Conservation (phyloP, 1,140 invertebrate genomes). For the Caerostris extrusa region DNA sequence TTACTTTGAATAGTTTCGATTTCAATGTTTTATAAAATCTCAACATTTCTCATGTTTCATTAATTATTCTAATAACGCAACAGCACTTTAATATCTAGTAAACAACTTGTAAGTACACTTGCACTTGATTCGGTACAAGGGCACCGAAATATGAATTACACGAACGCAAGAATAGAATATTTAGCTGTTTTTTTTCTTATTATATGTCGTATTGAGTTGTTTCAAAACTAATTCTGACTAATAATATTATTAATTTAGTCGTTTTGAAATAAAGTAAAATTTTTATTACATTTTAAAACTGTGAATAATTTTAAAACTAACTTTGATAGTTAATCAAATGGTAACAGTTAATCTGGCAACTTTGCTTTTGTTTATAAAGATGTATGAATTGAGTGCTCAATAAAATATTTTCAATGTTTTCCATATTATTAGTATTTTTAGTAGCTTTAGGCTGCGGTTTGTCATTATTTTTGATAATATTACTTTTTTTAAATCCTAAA, state of each 20-base stretch:
- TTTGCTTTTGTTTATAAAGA: slow-evolving; percentile 64
- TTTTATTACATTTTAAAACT: background rate
- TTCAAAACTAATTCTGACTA: too few relatives aligned
- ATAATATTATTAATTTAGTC: too few relatives aligned
- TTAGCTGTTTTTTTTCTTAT: too few relatives aligned
- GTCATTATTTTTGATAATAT: slow-evolving; percentile 60
- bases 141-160: background rate
- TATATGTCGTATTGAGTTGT: too few relatives aligned
- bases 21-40: too few relatives aligned
- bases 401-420: slow-evolving; percentile 68
- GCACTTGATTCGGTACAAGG: background rate
- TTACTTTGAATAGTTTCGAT: too few relatives aligned
- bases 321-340: background rate
- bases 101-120: background rate
- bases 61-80: too few relatives aligned
- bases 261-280: background rate
- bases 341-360: slow-evolving; percentile 2
- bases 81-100: too few relatives aligned
- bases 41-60: too few relatives aligned
- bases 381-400: slow-evolving; percentile 14
- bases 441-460: slow-evolving; percentile 62
- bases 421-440: slow-evolving; percentile 61
- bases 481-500: slow-evolving; percentile 63
- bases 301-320: background rate
- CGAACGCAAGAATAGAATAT: background rate